Evolutionary conservation across 2,888 invertebrate species (phyloP), one percentile per base, ranked within the genome.

Genomic region (Drosophila gaucha): DNA sequence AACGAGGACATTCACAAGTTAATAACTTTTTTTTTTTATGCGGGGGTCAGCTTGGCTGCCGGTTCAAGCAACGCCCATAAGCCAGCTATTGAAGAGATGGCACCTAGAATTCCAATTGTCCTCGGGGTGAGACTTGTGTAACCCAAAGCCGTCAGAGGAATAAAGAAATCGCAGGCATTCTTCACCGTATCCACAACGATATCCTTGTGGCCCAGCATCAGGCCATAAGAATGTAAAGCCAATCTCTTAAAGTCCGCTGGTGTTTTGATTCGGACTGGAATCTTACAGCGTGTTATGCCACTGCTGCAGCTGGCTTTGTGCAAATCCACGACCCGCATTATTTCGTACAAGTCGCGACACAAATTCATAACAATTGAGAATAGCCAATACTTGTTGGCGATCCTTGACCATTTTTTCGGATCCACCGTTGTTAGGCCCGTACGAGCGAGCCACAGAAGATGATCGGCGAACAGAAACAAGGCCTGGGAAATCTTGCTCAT

Each of bases 141-240:
- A 1, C 97, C 97, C 74, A 98, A 92, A 6, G 96, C 95, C 59
- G 96, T 95, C 67, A 98, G 92, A 0, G 98, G 98, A 89, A 98
- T 96, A 82, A 97, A 96, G 57, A 98, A 91, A 91, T 98, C 98
- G 92, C 97, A 97, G 8, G 94, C 92, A 92, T 98, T 98, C 91
- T 97, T 97, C 5, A 96, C 88, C 1, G 96, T 95, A 92, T 98
- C 98, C 70, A 97, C 93, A 59, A 96, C 93, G 9, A 98, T 93
- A 90, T 95, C 95, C 83, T 94, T 94, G 84, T 94, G 91, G 0
- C 79, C 84, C 49, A 90, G 70, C 22, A 91, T 22, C 12, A 89
- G 36, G 0, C 74, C 67, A 39, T 89, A 91, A 0, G 91, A 90
- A 10, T 89, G 78, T 38, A 91, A 47, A 0, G 78, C 83, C 43